phyloP scores from a whole-genome alignment of 1,140 invertebrate species.

The fruit fly (Drosophila melanogaster) region Release_6_plus_ISO1_MT NC_004354.4:15871501-15872000 shows the following conservation, averaged over 20 bases:
- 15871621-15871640: background rate
- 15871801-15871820: too few relatives aligned
- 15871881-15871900: slow-evolving; percentile 2
- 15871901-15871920: background rate
- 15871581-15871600: background rate
- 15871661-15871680: too few relatives aligned
- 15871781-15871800: background rate
- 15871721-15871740: too few relatives aligned
- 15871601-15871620: background rate
- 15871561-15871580: too few relatives aligned
- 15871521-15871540: slow-evolving; percentile 8
- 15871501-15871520: slow-evolving; percentile 26
- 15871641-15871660: background rate
- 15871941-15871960: background rate
- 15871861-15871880: background rate
- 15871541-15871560: too few relatives aligned
- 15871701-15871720: too few relatives aligned
- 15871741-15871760: too few relatives aligned
- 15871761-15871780: background rate
- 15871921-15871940: slow-evolving; percentile 4
- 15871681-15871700: too few relatives aligned
- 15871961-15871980: slow-evolving; percentile 6
- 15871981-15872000: background rate
- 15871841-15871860: background rate
- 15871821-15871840: background rate